Conservation (phyloP, 2,888 invertebrate species). For the Chalcosyrphus nemorum region DNA sequence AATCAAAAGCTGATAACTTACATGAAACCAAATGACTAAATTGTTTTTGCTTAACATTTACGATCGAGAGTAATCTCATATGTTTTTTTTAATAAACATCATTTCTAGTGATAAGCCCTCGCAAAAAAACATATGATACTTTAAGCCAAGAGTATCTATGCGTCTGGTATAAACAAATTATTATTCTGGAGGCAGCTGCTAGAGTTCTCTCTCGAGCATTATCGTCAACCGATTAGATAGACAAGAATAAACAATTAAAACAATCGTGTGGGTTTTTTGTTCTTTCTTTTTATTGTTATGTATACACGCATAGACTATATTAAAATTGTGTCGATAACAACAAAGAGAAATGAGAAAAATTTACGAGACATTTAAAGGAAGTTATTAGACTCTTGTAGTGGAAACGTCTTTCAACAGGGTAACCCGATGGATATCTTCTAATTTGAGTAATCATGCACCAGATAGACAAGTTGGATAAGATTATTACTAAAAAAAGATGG, state of each 20-base stretch:
- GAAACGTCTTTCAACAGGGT: not conserved
- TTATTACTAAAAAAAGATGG: not conserved
- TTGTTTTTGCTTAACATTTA: constrained; percentile 29
- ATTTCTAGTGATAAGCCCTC: not conserved
- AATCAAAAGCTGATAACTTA: not conserved
- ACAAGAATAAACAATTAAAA: not conserved
- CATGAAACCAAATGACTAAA: not conserved
- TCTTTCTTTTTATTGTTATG: not conserved
- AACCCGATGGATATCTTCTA: not conserved
- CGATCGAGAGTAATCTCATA: not conserved
- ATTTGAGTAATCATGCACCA: not conserved
- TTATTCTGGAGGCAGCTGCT: constrained; percentile 20
- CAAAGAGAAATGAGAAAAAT: not conserved
- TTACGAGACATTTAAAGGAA: not conserved
- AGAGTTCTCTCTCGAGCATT: not conserved
- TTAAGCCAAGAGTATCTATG: not conserved
- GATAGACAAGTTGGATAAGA: constrained; percentile 32
- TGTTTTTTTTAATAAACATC: not conserved
- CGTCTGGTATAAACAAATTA: constrained; percentile 10
- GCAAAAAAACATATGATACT: not conserved
- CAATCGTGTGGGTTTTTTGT: not conserved
- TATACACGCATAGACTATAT: not conserved
- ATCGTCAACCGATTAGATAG: constrained; percentile 34
- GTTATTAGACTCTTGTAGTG: not conserved
- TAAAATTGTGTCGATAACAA: not conserved